Base-by-base conservation (phyloP, 1,140 invertebrate genomes). In the Nomia melanderi region DNA sequence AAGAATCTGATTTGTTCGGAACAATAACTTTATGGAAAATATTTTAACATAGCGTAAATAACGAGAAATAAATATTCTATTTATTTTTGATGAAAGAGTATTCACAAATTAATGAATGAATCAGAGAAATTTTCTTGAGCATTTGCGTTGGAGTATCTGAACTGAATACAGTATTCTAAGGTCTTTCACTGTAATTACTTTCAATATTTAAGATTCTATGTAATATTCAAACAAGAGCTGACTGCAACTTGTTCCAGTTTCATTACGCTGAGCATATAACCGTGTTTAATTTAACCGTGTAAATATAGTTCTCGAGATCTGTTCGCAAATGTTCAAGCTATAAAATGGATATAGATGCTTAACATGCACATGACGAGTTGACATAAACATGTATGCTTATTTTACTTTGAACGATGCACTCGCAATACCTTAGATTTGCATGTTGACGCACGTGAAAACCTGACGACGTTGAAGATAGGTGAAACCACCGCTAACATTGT, bases 341-440 rank as follows among this genome's bases (percentile, higher is more conserved):
- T 17, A 50, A 39, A 33, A 23, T 12, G 33, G 20, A 39, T 53
- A 54, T 14, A 1, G 33, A 31, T 29, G 27, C 25, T 73, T 65
- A 64, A 53, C 60, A 73, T 73, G 71, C 71, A 27, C 36, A 8
- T 17, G 31, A 73, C 60, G 47, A 39, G 60, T 27, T 12, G 60
- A 65, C 71, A 39, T 65, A 73, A 73, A 65, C 71, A n/a, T 20
- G 60, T 64, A 54, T 50, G 47, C 71, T 29, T 65, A 39, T 73
- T 54, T 25, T 54, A 36, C 33, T 54, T 39, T 39, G 60, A 17
- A 73, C 44, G 60, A 11, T 65, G 71, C 47, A 65, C 44, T 65
- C 71, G 47, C 20, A 54, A 73, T 25, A 64, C 50, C 47, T 11
- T 23, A 31, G 60, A 65, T 73, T 73, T 73, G 47, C 71, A 65